Base-by-base conservation (phyloP, 2,888 invertebrate genomes). In the Himalopsyche anomala region DNA sequence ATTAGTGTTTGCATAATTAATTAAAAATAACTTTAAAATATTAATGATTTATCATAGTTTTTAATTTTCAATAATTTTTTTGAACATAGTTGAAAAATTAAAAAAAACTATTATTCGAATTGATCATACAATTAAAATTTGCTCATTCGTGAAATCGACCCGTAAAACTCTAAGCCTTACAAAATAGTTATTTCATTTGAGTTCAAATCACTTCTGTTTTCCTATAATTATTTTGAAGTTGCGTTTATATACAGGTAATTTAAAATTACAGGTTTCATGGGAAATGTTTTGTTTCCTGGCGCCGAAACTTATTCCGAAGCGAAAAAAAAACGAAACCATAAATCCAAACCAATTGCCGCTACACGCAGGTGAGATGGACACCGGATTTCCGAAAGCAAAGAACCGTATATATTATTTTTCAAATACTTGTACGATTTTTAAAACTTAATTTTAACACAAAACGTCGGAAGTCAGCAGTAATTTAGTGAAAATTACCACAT, bases 321-420 rank as follows among this genome's bases (percentile, higher is more conserved):
- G 45, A 28, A 62, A 36, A 56, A 51, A 86, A 84, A 82, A 84
- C 81, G 40, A 51, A 51, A 42, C 86, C 38, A 85, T 87, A 87
- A 87, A 87, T 87, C 83, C 56, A 56, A 45, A 80, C 81, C 83
- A 84, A 86, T 84, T 85, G 83, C 82, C 84, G 85, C 45, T 55
- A 56, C 40, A 81, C 85, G 69, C 88, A 87, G 88, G 88, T 87
- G 84, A 85, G 85, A 88, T 88, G 85, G 85, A 74, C 82, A 88
- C 51, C 84, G 88, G 88, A 88, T 82, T 62, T 88, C 88, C 88
- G 86, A 28, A 51, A 80, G 86, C 86, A 87, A 55, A 80, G 82
- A 85, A 45, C 40, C 55, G 54, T 80, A 85, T 85, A 83, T 85
- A 83, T 83, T 85, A 83, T 82, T 74, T 74, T 74, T 74, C 38